Percentiles rank a stretch among this genome's conserved stretches.
Conservation (phyloP, 2,888 invertebrate species). For the Parnassius glacialis region DNA sequence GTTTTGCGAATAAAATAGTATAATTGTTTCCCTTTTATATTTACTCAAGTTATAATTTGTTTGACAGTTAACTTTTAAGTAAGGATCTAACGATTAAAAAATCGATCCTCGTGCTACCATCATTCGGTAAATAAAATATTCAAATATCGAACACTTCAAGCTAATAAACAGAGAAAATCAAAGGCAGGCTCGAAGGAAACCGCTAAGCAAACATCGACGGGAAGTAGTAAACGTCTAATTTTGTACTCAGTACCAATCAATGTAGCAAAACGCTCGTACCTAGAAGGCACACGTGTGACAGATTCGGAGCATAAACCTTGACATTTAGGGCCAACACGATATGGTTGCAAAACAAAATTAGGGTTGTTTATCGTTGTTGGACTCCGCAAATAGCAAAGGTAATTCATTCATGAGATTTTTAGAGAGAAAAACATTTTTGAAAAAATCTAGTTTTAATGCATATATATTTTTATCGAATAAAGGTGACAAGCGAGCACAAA, state of each 20-base stretch:
- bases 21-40: too few relatives aligned
- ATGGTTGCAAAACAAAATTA: constrained; percentile 4
- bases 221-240: constrained; percentile 26
- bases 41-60: too few relatives aligned
- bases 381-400: background rate
- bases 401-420: too few relatives aligned
- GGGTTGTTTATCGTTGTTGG: background rate
- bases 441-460: too few relatives aligned
- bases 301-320: constrained; percentile 7
- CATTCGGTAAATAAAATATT: background rate
- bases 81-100: too few relatives aligned
- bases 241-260: background rate
- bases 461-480: too few relatives aligned
- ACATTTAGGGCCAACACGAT: constrained; percentile 1
- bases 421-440: too few relatives aligned
- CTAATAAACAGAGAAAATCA: constrained; percentile 17
- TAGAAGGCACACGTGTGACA: constrained; percentile 7
- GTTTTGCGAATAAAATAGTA: too few relatives aligned
- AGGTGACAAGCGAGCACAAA: too few relatives aligned
- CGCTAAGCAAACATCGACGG: constrained; percentile 28
- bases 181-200: constrained; percentile 28
- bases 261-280: background rate
- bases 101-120: constrained; percentile 1
- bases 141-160: background rate
- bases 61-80: too few relatives aligned